Base-by-base conservation (phyloP, 2,888 invertebrate species). In the Frankliniella intonsa region DNA sequence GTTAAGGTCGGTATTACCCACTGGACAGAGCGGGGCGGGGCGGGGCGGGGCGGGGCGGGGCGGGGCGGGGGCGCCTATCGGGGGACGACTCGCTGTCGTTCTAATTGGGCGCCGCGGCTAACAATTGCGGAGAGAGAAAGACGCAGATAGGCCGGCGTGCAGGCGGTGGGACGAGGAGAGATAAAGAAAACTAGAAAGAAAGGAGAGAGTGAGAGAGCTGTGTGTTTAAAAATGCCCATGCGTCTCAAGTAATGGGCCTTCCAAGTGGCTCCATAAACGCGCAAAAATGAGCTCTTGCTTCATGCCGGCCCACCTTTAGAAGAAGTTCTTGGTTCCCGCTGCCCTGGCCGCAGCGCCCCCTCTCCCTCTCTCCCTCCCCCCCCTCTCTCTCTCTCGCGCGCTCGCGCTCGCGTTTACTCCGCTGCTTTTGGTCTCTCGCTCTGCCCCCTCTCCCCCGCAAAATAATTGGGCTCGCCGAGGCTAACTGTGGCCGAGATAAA, bases 261-360 rank as follows among this genome's bases (percentile, higher is more conserved):
- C 62, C 62, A 62, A 62, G 62, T 62, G 62, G 62, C 62, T n/a
- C 19, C 62, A n/a, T 38, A n/a, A 62, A 62, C 62, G 62, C 62
- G 62, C 62, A 55, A 55, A 55, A 55, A 17, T 62, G 12, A 5
- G 12, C 17, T 55, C 17, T 55, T 55, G 55, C 55, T 38, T 38
- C 38, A 38, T 38, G 38, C 55, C 62, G 14, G 17, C 14, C n/a
- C 62, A 62, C n/a, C 62, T 62, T 62, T 62, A 62, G 38, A 38
- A 38, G 38, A 38, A 38, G 38, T 38, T 38, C 3, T 38, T 38
- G 38, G 38, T 38, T 38, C 62, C n/a, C 62, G 19, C 62, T 17
- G 62, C 55, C 55, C 14, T 14, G 55, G 55, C 55, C 55, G 3
- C 5, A 38, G 38, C 38, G 38, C 55, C 14, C 55, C 14, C 55